Base-by-base conservation (phyloP, 2,797 vertebrate genomes). In the Malurus splendens region DNA sequence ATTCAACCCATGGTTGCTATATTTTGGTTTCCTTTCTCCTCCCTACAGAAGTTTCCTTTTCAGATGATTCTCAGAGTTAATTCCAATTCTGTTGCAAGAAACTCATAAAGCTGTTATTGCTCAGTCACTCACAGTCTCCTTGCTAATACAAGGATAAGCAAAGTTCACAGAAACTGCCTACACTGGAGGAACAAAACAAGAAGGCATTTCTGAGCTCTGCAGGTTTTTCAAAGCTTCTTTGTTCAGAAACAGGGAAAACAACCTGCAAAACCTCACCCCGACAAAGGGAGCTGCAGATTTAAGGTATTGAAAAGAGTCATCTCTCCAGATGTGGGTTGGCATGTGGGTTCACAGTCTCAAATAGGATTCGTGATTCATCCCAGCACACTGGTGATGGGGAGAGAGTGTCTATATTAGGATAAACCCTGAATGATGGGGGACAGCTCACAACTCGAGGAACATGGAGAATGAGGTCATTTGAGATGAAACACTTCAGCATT, bases 361-460 rank as follows among this genome's bases (percentile, higher is more conserved):
- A 86, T 78, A 73, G 50, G 86, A 85, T 59, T 93, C 71, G 60
- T 94, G 93, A 96, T 92, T 96, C 94, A 96, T 90, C 24, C 42
- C 71, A n/a, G 84, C 6, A 42, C 33, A 28, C 71, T 47, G 87
- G 59, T 56, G 82, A 42, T 57, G 79, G 79, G 47, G 78, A 82
- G 82, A 76, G 59, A 76, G 41, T 59, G 22, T 86, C 85, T 94
- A 91, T 88, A 91, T 93, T 76, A 27, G 83, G 85, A 84, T 42
- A 84, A 72, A 30, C 39, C 60, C 56, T 78, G 87, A 84, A 67
- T 82, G 92, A 44, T 1, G 5, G 90, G 77, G 82, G 92, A 90
- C 80, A 93, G 71, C 94, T 91, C 88, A 78, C 88, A 94, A 68
- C 55, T n/a, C 25, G 56, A 92, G 71, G 47, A 89, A 81, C 44